Conservation (phyloP, 1,140 invertebrate species). For the Rhagoletis zephyria region DNA sequence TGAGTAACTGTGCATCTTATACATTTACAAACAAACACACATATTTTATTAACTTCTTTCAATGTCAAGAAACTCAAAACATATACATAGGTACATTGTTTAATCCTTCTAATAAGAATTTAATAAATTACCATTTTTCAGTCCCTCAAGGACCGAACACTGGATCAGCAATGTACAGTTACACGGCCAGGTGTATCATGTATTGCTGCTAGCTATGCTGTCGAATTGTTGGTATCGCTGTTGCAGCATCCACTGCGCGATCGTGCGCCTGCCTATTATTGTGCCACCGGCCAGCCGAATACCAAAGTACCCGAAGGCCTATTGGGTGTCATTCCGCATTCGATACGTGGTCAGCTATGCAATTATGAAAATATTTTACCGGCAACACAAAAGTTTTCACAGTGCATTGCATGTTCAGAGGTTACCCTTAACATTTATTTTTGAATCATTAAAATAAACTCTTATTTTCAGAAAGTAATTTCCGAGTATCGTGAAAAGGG, state of each 20-base stretch:
- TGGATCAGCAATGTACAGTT: constrained; percentile 99
- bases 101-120: too few relatives aligned
- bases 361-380: constrained; percentile 86
- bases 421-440: constrained; percentile 57
- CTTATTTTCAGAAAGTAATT: constrained; percentile 59
- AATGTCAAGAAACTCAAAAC: too few relatives aligned
- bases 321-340: constrained; percentile 92
- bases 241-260: constrained; percentile 88
- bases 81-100: too few relatives aligned
- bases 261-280: constrained; percentile 77
- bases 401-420: constrained; percentile 92
- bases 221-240: constrained; percentile 90
- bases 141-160: constrained; percentile 91
- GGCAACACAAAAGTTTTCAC: constrained; percentile 86
- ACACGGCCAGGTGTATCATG: constrained; percentile 94
- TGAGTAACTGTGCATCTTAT: too few relatives aligned
- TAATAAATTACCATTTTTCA: constrained; percentile 69
- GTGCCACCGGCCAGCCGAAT: constrained; percentile 63
- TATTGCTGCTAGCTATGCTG: constrained; percentile 91
- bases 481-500: constrained; percentile 74
- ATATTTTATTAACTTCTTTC: too few relatives aligned
- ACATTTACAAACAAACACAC: too few relatives aligned
- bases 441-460: constrained; percentile 22
- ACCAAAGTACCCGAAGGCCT: constrained; percentile 76
- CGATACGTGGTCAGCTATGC: constrained; percentile 91